Evolutionary conservation across 2,888 invertebrate species (phyloP), one percentile per base, ranked within the genome.

Genomic region (Papilio demoleus): DNA sequence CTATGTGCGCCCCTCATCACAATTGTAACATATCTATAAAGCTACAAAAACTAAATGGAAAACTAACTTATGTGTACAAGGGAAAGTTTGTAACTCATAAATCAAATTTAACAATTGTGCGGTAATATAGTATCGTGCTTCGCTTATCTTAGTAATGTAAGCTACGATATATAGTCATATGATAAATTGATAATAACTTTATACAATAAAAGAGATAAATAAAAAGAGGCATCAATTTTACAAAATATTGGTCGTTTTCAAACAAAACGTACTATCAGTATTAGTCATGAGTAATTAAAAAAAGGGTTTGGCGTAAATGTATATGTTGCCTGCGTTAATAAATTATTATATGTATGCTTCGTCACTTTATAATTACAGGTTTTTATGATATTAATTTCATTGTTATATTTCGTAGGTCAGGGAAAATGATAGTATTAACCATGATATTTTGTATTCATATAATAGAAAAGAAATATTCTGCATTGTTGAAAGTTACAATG

Each of bases 351-450:
- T 56, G n/a, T 56, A n/a, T 17, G 53, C 27, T 14, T 14, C 6
- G 31, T 56, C 27, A 56, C 17, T 4, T 53, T 31, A 17, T 56
- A 56, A 56, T 31, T 56, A 56, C 31, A n/a, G 17, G 9, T 31
- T 56, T 56, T 56, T 56, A 56, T 56, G 8, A 56, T 56, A 56
- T 56, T 56, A 31, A n/a, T 31, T 53, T 53, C 14, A 31, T 9
- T 56, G 31, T 31, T n/a, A n/a, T n/a, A n/a, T 31, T 53, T 53
- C 14, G 17, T 9, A 31, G 31, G n/a, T n/a, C 4, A 31, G 31
- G 3, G 12, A 24, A 24, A 47, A 47, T 47, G 6, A 11, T 47
- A 22, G 11, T 1, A 22, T 47, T 22, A 19, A 11, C 22, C 22
- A 12, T 22, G 47, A n/a, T 31, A 31, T 31, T 31, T 31, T 31